Evolutionary conservation across 2,113 vertebrate genomes (phyloP).

Genomic region (Esox niger): DNA sequence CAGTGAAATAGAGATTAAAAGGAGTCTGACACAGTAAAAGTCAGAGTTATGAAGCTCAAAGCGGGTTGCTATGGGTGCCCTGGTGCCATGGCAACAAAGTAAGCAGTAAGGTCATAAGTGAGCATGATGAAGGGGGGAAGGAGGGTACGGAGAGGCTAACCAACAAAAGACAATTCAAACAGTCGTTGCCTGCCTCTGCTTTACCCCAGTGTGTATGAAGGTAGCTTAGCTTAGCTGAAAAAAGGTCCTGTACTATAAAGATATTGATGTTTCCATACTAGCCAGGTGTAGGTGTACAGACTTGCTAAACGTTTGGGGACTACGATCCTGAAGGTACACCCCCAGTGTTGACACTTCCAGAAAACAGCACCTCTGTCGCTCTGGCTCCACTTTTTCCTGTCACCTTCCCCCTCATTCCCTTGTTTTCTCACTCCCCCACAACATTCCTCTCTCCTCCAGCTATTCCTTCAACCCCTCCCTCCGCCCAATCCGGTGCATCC

Average conservation of each 20-base stretch:
- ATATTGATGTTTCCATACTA: constrained; percentile 21
- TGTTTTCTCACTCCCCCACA: too few relatives aligned
- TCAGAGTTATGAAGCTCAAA: constrained; percentile 64
- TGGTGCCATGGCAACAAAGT: constrained; percentile 68
- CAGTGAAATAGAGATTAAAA: constrained; percentile 62
- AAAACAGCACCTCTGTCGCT: too few relatives aligned
- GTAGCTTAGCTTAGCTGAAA: neutral
- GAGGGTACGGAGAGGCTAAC: neutral
- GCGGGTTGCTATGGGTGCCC: constrained; percentile 47
- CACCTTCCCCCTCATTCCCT: too few relatives aligned
- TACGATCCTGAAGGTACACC: neutral
- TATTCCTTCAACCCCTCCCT: constrained; percentile 14
- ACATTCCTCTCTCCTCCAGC: neutral
- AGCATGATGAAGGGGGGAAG: constrained; percentile 27
- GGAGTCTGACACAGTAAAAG: constrained; percentile 57
- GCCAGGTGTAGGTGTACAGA: neutral
- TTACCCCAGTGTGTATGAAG: neutral
- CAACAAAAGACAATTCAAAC: constrained; percentile 53
- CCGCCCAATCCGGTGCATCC: constrained; percentile 7
- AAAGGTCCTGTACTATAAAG: neutral
- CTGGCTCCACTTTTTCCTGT: neutral
- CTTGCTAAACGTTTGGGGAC: neutral
- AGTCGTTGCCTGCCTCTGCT: constrained; percentile 41
- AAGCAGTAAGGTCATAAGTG: constrained; percentile 49
- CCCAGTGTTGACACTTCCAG: neutral